Evolutionary conservation across 2,797 vertebrate species (phyloP).

Genomic region (Limosa lapponica): DNA sequence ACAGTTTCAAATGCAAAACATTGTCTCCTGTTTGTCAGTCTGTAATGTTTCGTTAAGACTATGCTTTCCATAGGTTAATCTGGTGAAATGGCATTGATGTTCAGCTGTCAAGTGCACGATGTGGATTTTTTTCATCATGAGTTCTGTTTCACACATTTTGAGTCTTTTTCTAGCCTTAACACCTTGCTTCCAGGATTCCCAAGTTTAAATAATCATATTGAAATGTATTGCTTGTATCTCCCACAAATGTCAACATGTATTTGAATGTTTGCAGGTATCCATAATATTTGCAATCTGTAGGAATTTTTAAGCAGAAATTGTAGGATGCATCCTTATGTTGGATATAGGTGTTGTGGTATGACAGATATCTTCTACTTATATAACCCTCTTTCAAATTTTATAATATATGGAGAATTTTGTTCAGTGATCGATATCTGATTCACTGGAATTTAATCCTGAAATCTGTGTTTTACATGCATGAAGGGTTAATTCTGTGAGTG

Average conservation of each 20-base stretch:
- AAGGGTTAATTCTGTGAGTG: background rate
- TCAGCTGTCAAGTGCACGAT: background rate
- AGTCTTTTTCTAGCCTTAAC: background rate
- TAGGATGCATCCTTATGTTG: background rate
- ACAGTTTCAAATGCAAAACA: background rate
- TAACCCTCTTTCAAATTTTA: background rate
- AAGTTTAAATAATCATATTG: background rate
- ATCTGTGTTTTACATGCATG: background rate
- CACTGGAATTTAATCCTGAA: background rate
- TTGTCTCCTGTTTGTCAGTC: background rate
- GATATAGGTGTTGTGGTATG: background rate
- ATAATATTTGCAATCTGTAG: background rate
- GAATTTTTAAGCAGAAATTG: background rate
- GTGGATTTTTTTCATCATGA: background rate
- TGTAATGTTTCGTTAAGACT: background rate
- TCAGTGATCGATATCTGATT: background rate
- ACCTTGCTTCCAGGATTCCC: background rate
- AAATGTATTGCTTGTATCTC: background rate
- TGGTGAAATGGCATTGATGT: background rate
- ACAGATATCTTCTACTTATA: background rate
- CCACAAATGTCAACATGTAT: background rate
- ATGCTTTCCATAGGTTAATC: background rate
- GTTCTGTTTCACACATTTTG: background rate
- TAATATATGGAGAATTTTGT: background rate
- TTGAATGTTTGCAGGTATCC: background rate